Percentiles rank a stretch among this genome's conserved stretches.
Evolutionary conservation across 2,113 vertebrate genomes (phyloP).

Genomic region (Willisornis vidua): DNA sequence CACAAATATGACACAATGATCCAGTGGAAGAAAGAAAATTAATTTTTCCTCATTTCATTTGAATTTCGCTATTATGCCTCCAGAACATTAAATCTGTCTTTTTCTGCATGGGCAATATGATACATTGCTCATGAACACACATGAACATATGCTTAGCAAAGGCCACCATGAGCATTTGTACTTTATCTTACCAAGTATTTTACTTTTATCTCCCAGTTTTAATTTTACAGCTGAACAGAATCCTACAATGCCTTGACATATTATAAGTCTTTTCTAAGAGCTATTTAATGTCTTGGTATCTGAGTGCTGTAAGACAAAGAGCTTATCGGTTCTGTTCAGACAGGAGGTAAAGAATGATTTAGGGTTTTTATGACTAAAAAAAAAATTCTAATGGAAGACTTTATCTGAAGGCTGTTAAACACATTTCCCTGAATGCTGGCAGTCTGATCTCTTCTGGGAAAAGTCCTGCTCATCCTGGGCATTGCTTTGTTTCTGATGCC

Average conservation of each 20-base stretch:
- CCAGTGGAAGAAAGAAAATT: background rate
- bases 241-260: background rate
- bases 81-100: background rate
- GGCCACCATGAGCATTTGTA: background rate
- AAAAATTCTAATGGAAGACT: background rate
- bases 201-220: constrained; percentile 3
- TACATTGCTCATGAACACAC: background rate
- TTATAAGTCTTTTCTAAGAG: background rate
- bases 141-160: background rate
- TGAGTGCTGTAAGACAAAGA: constrained; percentile 22
- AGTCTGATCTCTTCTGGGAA: background rate
- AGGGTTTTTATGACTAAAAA: background rate
- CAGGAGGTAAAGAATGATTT: background rate
- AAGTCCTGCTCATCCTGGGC: background rate
- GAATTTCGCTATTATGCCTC: background rate
- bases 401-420: constrained; percentile 1
- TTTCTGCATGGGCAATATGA: background rate
- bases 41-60: background rate
- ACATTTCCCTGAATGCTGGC: background rate
- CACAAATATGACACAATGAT: background rate
- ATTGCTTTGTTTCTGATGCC: background rate
- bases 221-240: constrained; percentile 39
- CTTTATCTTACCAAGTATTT: constrained; percentile 8
- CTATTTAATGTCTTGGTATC: constrained; percentile 1
- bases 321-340: constrained; percentile 38